Percentiles rank a stretch among this genome's conserved stretches.
Conservation (phyloP, 2,797 vertebrate genomes). For the Xyrichtys novacula region DNA sequence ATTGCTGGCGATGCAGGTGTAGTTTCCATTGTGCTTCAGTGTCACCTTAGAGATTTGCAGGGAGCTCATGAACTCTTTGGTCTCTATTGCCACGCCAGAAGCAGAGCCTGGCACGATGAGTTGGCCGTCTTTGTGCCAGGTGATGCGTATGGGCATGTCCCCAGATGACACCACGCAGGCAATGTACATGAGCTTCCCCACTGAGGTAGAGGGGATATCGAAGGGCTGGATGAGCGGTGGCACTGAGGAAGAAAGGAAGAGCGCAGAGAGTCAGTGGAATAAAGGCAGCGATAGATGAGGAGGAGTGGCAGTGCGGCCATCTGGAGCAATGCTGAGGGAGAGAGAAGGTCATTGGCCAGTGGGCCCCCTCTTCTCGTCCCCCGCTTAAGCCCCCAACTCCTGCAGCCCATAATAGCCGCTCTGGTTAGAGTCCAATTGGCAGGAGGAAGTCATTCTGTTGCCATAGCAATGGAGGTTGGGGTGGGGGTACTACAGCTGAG, state of each 20-base stretch:
- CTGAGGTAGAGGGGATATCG: conserved; percentile 97
- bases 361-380: conserved; percentile 53
- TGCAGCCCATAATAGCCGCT: conserved; percentile 88
- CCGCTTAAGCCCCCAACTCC: conserved; percentile 69
- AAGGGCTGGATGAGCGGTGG: conserved; percentile 98
- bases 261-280: conserved; percentile 70
- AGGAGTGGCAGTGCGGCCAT: conserved; percentile 64
- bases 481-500: conserved; percentile 85
- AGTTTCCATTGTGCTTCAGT: conserved; percentile 97
- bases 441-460: conserved; percentile 87
- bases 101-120: conserved; percentile 92
- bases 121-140: conserved; percentile 98
- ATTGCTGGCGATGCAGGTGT: conserved; percentile 97
- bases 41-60: conserved; percentile 98
- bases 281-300: conserved; percentile 59
- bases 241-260: conserved; percentile 81
- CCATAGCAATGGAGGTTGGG: conserved; percentile 85
- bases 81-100: conserved; percentile 96
- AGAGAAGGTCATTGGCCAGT: conserved; percentile 78
- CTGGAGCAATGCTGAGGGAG: conserved; percentile 70
- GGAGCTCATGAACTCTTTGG: conserved; percentile 99
- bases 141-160: conserved; percentile 99
- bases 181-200: conserved; percentile 98
- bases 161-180: conserved; percentile 98
- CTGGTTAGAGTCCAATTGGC: conserved; percentile 89